Evolutionary conservation across 2,888 invertebrate species (phyloP).

Genomic region (Metopia argyrocephala): DNA sequence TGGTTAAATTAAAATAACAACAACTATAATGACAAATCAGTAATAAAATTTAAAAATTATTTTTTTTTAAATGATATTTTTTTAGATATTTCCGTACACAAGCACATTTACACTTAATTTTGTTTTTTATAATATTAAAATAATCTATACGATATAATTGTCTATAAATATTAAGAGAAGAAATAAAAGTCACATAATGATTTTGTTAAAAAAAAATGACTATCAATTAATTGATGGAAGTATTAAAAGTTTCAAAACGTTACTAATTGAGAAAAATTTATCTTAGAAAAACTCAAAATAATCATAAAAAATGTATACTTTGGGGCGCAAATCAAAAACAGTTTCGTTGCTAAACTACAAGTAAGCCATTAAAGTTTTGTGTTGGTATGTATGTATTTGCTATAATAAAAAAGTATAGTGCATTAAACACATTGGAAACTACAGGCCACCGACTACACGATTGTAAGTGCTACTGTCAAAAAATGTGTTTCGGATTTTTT

Average conservation of each 20-base stretch:
- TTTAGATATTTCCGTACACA: constrained; percentile 31
- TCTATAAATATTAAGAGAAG: background rate
- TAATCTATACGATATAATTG: background rate
- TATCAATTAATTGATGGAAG: constrained; percentile 22
- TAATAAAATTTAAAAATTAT: constrained; percentile 28
- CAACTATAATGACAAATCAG: background rate
- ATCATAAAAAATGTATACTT: too few relatives aligned
- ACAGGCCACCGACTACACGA: too few relatives aligned
- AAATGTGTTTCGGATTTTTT: too few relatives aligned
- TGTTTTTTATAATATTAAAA: background rate
- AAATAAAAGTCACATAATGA: constrained; percentile 31
- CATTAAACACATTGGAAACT: too few relatives aligned
- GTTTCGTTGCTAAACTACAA: too few relatives aligned
- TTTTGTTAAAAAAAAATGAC: constrained; percentile 20
- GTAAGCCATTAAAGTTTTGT: too few relatives aligned
- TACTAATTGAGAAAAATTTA: constrained; percentile 10
- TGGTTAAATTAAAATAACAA: background rate
- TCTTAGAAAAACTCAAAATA: too few relatives aligned
- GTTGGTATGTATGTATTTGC: too few relatives aligned
- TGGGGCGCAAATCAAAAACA: too few relatives aligned
- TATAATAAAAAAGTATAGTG: too few relatives aligned
- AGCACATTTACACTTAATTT: constrained; percentile 31
- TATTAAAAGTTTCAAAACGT: constrained; percentile 13
- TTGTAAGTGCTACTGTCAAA: too few relatives aligned
- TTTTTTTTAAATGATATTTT: constrained; percentile 11